Base-by-base conservation (phyloP, 2,797 vertebrate species). In the Phylloscopus collybita region DNA sequence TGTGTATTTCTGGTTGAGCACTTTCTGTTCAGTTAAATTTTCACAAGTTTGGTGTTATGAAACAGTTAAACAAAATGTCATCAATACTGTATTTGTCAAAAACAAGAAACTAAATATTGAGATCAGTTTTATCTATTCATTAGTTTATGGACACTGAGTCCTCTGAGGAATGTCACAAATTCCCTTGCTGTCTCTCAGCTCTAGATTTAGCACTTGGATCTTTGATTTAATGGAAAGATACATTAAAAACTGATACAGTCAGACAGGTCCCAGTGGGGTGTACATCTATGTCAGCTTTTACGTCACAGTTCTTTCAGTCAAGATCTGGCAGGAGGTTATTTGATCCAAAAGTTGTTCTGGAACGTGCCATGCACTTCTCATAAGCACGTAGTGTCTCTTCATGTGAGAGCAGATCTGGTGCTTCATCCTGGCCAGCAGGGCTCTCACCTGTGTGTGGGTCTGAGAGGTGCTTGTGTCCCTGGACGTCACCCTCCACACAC, bases 191-290 rank as follows among this genome's bases (percentile, higher is more conserved):
- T 94, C 88, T 92, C 91, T 96, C 94, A 84, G 94, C 91, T 96
- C 96, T 97, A 96, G 96, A 97, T 97, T 97, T 97, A 98, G 96
- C 97, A 92, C 97, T 97, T 96, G 97, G 97, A 95, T 97, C 97
- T 98, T 97, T 97, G 97, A 97, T 97, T 97, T 97, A 97, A 95
- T 25, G 72, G 97, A 96, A 97, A 97, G 96, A 98, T 94, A 96
- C 96, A 93, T 87, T 97, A 97, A 96, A 97, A 97, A 93, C 97
- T 96, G 96, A 95, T 94, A 95, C 75, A 97, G 95, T 89, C 97
- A 97, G 97, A 97, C 96, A 97, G 96, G 93, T 97, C 97, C 97
- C 97, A 83, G 40, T 85, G 97, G 97, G 93, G 87, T 56, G 83
- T 75, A 76, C 97, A 92, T 97, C 97, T 95, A 71, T 93, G 97